Conservation (phyloP, 2,797 vertebrate genomes). For the Lemur catta region DNA sequence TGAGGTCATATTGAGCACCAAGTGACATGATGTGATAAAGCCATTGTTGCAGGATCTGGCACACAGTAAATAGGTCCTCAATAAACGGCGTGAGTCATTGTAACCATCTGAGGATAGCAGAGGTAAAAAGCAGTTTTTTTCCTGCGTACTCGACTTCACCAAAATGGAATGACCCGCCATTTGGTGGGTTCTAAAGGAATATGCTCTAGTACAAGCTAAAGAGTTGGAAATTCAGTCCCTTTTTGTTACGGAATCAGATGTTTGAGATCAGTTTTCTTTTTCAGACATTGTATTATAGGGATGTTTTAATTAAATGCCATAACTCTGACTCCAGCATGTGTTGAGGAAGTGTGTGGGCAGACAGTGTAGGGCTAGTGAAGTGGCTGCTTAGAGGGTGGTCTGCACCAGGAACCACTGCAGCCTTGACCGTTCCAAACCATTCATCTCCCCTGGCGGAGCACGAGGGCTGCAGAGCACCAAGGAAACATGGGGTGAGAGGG, state of each 20-base stretch:
- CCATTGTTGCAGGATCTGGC: neutral
- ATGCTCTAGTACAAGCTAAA: neutral
- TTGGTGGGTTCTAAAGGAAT: neutral
- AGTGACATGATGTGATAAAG: neutral
- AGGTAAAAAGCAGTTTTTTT: neutral
- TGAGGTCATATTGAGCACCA: neutral
- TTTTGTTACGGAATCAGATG: neutral
- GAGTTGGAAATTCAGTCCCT: neutral
- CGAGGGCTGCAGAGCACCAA: neutral
- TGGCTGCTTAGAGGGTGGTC: neutral
- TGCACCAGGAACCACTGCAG: accelerated
- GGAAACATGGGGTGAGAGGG: neutral
- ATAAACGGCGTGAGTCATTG: accelerated
- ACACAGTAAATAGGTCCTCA: neutral
- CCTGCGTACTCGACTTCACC: neutral
- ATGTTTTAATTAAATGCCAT: neutral
- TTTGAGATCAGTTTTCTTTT: neutral
- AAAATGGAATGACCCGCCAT: neutral
- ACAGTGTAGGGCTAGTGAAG: accelerated
- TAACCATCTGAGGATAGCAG: too few relatives aligned
- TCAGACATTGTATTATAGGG: neutral
- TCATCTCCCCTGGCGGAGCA: accelerated
- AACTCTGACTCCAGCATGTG: neutral
- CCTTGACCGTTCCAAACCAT: neutral
- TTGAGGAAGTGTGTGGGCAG: neutral